A percentile compares a stretch with the other conserved stretches of the same genome.
These are phyloP conservation scores for Lynx canadensis DNA, from an alignment of 2,113 vertebrate genomes.

Conservation along the genomic window DNA sequence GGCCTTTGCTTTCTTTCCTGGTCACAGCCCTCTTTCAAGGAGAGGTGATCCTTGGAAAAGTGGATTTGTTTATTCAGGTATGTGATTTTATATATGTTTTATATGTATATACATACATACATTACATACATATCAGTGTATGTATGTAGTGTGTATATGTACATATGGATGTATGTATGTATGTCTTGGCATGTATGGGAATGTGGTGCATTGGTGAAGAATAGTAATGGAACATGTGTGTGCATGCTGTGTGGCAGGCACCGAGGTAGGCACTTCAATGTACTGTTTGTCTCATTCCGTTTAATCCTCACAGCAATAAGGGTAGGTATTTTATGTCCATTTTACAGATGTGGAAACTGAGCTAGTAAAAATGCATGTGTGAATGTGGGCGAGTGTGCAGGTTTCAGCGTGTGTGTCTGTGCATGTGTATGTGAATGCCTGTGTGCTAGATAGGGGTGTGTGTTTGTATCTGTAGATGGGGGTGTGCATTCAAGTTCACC, in stretches of 20 bases:
- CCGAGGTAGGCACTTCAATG: neutral
- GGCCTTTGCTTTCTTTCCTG: constrained; percentile 7
- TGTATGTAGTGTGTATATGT: no score
- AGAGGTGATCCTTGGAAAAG: neutral
- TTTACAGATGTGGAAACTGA: neutral
- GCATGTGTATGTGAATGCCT: neutral
- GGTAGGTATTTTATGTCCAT: neutral
- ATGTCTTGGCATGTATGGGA: neutral
- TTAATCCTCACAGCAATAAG: neutral
- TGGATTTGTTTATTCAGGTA: constrained; percentile 17
- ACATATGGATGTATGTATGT: neutral
- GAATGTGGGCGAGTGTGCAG: neutral
- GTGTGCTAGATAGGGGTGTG: neutral
- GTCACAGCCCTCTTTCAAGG: neutral
- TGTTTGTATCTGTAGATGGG: neutral
- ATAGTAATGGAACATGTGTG: neutral
- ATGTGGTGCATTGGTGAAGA: neutral
- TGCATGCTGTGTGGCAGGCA: neutral
- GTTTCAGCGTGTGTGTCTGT: neutral
- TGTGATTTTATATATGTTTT: neutral
- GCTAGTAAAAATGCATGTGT: neutral
- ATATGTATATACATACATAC: no score
- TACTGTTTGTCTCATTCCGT: neutral
- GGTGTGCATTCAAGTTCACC: neutral
- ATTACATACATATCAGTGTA: no score